phyloP scores from a whole-genome alignment of 2,797 vertebrate genomes.

The Paratrypauchen microcephalus region DNA sequence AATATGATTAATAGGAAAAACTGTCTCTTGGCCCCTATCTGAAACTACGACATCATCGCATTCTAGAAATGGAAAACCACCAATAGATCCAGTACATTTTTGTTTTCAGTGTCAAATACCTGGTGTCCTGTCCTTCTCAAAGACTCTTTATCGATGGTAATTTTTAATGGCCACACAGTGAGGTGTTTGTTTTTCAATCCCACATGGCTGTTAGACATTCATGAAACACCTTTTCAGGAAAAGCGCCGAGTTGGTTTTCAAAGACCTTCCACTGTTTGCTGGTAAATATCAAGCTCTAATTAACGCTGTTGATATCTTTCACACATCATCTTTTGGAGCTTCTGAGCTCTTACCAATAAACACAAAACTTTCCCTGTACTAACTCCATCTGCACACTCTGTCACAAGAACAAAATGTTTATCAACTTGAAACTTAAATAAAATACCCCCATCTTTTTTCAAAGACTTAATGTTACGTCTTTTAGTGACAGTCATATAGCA shows the following conservation, averaged over 20 bases:
- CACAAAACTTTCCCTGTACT: constrained; percentile 18
- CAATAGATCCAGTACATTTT: too few relatives aligned
- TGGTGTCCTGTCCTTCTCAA: constrained; percentile 43
- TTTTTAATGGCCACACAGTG: constrained; percentile 60
- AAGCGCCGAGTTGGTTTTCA: constrained; percentile 63
- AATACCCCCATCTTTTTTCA: not conserved
- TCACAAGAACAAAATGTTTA: constrained; percentile 6
- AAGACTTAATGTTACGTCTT: not conserved
- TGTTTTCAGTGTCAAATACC: constrained; percentile 4
- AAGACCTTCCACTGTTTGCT: constrained; percentile 67
- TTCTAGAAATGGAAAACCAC: too few relatives aligned
- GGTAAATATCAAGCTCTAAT: constrained; percentile 78
- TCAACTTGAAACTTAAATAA: not conserved
- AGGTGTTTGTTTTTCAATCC: constrained; percentile 69
- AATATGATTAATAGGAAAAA: too few relatives aligned
- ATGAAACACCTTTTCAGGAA: constrained; percentile 60
- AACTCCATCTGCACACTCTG: constrained; percentile 20
- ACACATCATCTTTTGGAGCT: constrained; percentile 49
- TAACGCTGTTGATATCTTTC: constrained; percentile 63
- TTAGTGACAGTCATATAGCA: not conserved
- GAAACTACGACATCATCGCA: too few relatives aligned
- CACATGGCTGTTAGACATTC: constrained; percentile 58
- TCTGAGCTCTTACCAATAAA: constrained; percentile 39
- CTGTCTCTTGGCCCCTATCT: too few relatives aligned
- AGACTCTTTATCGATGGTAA: constrained; percentile 62